Percentiles rank a stretch among this genome's conserved stretches.
phyloP scores from a whole-genome alignment of 2,113 vertebrate species.

The Thalassoma bifasciatum region DNA sequence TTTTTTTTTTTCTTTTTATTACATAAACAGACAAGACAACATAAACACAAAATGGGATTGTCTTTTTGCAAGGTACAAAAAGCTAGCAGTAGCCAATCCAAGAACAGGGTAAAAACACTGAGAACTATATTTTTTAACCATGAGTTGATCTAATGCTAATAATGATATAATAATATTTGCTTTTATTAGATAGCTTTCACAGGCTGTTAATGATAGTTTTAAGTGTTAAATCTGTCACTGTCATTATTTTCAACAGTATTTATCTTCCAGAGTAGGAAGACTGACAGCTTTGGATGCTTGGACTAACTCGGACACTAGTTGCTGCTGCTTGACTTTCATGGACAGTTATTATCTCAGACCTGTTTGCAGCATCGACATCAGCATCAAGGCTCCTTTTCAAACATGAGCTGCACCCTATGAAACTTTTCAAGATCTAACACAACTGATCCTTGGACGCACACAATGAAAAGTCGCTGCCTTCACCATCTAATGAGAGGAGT shows the following conservation, averaged over 20 bases:
- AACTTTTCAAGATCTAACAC: constrained; percentile 24
- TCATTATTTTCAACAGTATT: neutral
- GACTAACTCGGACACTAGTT: neutral
- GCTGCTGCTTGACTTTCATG: neutral
- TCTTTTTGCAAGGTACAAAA: no score
- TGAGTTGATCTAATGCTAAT: no score
- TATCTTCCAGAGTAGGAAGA: neutral
- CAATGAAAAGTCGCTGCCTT: constrained; percentile 29
- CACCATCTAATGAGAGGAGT: constrained; percentile 49
- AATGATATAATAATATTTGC: no score
- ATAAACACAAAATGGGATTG: no score
- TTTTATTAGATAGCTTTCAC: neutral
- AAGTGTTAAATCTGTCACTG: neutral
- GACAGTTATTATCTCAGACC: constrained; percentile 37
- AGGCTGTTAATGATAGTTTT: no score
- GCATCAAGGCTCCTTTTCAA: constrained; percentile 6
- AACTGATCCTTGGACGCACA: constrained; percentile 23
- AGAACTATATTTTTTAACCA: no score
- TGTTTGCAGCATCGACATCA: neutral
- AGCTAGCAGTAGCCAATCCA: no score
- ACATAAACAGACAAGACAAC: no score
- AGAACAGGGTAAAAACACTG: no score
- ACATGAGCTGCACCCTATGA: constrained; percentile 18
- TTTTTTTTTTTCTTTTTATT: no score
- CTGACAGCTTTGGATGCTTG: neutral